Evolutionary conservation across 1,140 invertebrate genomes (phyloP).

Genomic region (Odontomachus brunneus): DNA sequence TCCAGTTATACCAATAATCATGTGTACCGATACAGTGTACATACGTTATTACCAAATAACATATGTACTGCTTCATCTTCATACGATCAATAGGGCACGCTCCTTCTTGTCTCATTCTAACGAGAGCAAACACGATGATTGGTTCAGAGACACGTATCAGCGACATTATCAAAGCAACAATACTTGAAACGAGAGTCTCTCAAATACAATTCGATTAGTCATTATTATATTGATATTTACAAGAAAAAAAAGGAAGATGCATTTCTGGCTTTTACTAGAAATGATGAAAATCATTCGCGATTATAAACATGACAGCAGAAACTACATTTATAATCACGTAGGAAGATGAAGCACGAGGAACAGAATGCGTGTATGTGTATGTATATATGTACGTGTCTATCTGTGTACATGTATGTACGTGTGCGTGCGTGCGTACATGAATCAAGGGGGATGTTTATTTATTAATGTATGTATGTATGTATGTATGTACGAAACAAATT

Average conservation of each 20-base stretch:
- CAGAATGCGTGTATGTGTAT: conserved; percentile 64
- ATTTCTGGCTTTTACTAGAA: conserved; percentile 15
- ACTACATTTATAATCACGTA: conserved; percentile 58
- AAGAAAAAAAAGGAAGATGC: conserved; percentile 18
- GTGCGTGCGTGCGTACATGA: neutral
- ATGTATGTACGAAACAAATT: conserved; percentile 72
- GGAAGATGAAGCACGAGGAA: conserved; percentile 71
- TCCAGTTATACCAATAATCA: conserved; percentile 64
- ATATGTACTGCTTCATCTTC: conserved; percentile 70
- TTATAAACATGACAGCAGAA: conserved; percentile 10
- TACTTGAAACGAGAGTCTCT: conserved; percentile 44
- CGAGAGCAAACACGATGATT: conserved; percentile 22
- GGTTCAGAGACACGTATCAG: conserved; percentile 22
- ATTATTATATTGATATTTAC: conserved; percentile 32
- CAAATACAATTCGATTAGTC: conserved; percentile 31
- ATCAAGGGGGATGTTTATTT: neutral
- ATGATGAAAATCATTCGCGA: neutral
- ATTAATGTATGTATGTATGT: conserved; percentile 29
- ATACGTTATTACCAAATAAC: conserved; percentile 66
- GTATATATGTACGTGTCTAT: conserved; percentile 38
- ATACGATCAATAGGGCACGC: conserved; percentile 51
- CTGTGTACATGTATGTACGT: conserved; percentile 4
- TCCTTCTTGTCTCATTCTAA: conserved; percentile 18
- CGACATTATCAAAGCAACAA: conserved; percentile 38
- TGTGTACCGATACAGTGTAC: conserved; percentile 67